phyloP scores from a whole-genome alignment of 2,113 vertebrate species.

The Myrmophylax atrothorax region DNA sequence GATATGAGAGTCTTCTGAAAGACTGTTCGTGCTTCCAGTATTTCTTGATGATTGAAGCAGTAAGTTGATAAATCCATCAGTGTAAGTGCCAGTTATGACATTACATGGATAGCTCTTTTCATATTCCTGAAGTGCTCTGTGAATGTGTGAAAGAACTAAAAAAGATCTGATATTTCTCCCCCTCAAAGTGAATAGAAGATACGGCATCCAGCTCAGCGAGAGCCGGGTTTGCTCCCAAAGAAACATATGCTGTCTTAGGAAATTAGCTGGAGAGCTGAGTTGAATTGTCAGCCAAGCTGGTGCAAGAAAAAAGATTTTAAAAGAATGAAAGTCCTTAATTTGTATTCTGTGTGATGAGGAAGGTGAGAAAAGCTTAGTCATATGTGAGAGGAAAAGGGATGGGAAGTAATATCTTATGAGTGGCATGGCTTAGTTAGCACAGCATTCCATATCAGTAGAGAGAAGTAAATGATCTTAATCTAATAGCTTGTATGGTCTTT shows the following conservation, averaged over 20 bases:
- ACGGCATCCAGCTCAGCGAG: not conserved
- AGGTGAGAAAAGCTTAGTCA: constrained; percentile 36
- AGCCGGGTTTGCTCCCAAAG: not conserved
- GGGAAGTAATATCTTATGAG: not conserved
- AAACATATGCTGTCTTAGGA: constrained; percentile 29
- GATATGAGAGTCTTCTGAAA: not conserved
- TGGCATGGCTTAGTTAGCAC: not conserved
- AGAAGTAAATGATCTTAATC: not conserved
- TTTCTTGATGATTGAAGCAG: constrained; percentile 31
- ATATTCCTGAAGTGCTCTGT: constrained; percentile 20
- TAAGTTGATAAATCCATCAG: constrained; percentile 28
- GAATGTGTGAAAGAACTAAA: constrained; percentile 36
- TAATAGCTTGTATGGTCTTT: not conserved
- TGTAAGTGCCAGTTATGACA: constrained; percentile 6
- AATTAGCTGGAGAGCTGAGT: constrained; percentile 27
- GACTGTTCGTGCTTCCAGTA: not conserved
- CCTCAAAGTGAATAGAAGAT: not conserved
- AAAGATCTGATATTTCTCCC: not conserved
- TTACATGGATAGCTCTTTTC: not conserved
- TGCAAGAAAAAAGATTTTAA: not conserved
- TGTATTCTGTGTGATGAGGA: not conserved
- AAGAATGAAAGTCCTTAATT: constrained; percentile 13
- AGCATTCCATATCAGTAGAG: not conserved
- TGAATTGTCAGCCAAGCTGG: constrained; percentile 36
- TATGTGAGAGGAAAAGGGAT: not conserved